Base-by-base conservation (phyloP, 2,797 vertebrate species). In the Molossus alvarezi region DNA sequence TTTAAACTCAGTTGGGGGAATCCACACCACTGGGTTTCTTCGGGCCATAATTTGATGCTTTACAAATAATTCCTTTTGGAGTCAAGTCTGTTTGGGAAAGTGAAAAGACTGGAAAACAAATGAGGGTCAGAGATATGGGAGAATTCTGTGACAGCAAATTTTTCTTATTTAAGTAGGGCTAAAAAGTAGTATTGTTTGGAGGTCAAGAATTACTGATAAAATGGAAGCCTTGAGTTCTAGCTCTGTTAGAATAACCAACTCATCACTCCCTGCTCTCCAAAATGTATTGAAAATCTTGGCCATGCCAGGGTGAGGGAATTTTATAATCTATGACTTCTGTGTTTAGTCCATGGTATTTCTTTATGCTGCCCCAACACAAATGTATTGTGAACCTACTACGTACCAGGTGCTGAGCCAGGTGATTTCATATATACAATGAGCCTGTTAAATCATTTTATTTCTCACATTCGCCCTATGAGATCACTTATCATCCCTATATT, bases 31-130 rank as follows among this genome's bases (percentile, higher is more conserved):
- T 90, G 58, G 72, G 25, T 92, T 81, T 90, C 69, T 81, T 90
- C 69, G 13, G 51, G 75, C 33, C 11, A 73, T 57, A 97, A 71
- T 57, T 92, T 93, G 37, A 69, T 73, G 60, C 21, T 79, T 85
- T 88, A 76, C 37, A 58, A 71, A 33, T 96, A 81, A 69, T 89
- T 87, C 18, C 55, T 91, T 77, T 79, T 55, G 48, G 60, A 25
- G 18, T 80, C 71, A 93, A 80, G 48, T 79, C 72, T 82, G 20
- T 82, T 95, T 81, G 65, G 37, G 48, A 57, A 92, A 95, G 37
- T 45, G 57, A 93, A 87, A 94, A 69, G 23, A 67, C 53, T 65
- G 18, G 33, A 76, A 83, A 91, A 67, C 57, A 94, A 93, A 51
- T 81, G 11, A 94, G 2, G 4, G 20, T 94, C 29, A 87, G 45